Evolutionary conservation across 37 sponge, comb jelly and placozoan species (phyloP).

Genomic region (Dysidea cf. avara): DNA sequence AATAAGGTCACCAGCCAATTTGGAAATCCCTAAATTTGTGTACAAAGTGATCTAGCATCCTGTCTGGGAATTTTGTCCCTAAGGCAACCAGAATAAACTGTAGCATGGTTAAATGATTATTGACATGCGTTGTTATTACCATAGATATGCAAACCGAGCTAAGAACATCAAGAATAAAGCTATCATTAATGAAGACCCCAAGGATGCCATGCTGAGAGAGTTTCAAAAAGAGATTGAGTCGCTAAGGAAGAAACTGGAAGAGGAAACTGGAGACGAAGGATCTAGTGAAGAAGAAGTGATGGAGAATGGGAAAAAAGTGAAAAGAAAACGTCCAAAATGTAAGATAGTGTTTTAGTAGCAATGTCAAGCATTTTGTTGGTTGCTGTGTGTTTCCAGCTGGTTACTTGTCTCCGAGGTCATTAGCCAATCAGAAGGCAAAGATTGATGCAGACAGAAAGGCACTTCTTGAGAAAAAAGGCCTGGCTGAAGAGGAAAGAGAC

Average conservation of each 20-base stretch:
- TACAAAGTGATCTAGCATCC: too few relatives aligned
- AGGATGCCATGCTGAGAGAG: slow-evolving; percentile 97
- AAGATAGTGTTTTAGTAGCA: not conserved
- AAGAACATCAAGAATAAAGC: slow-evolving; percentile 97
- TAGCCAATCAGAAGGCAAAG: slow-evolving; percentile 37
- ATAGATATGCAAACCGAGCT: slow-evolving; percentile 90
- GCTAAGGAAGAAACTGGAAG: slow-evolving; percentile 73
- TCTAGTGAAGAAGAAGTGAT: slow-evolving; percentile 30
- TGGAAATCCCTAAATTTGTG: too few relatives aligned
- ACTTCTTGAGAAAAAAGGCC: slow-evolving; percentile 59
- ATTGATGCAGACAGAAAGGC: slow-evolving; percentile 77
- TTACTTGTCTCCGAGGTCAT: slow-evolving; percentile 54
- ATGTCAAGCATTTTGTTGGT: not conserved
- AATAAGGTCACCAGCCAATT: too few relatives aligned
- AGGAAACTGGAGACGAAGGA: slow-evolving; percentile 37
- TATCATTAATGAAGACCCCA: slow-evolving; percentile 98
- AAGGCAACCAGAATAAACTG: not conserved
- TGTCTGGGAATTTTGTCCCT: not conserved
- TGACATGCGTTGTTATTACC: not conserved
- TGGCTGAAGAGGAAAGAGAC: slow-evolving; percentile 86
- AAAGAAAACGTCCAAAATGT: slow-evolving; percentile 18
- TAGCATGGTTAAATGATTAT: not conserved
- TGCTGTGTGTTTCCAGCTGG: slow-evolving; percentile 4
- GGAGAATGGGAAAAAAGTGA: slow-evolving; percentile 37
- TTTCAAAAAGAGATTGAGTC: slow-evolving; percentile 96